These are phyloP conservation scores for Ormyrus thymus DNA, from an alignment of 2,888 invertebrate genomes.

Conservation along the genomic window DNA sequence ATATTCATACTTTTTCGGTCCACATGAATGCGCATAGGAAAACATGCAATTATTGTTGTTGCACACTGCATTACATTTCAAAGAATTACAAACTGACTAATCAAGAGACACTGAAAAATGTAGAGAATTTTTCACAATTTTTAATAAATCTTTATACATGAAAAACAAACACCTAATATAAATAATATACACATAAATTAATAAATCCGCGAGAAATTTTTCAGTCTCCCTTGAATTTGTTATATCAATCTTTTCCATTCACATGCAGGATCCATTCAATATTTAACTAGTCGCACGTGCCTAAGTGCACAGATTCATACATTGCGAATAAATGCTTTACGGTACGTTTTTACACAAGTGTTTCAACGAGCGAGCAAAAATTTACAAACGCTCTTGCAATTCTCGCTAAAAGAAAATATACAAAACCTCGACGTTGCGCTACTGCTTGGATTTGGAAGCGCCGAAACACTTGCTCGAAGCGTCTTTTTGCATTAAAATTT, in stretches of 20 bases:
- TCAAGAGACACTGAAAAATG: constrained; percentile 25
- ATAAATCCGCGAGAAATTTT: neutral
- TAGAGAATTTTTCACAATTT: too few relatives aligned
- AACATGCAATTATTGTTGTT: constrained; percentile 17
- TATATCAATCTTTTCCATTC: constrained; percentile 33
- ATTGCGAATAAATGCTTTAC: constrained; percentile 31
- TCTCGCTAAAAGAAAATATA: neutral
- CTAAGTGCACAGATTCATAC: constrained; percentile 15
- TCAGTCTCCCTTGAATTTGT: constrained; percentile 31
- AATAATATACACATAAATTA: constrained; percentile 35
- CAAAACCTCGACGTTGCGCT: neutral
- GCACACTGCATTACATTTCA: constrained; percentile 9
- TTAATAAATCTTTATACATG: too few relatives aligned
- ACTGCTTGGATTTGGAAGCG: neutral
- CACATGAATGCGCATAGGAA: constrained; percentile 37
- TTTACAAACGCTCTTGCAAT: neutral
- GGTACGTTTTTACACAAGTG: constrained; percentile 24
- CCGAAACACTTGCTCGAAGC: constrained; percentile 11
- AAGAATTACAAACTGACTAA: constrained; percentile 32
- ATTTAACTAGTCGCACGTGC: constrained; percentile 32
- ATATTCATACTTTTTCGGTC: constrained; percentile 30
- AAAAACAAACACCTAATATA: neutral
- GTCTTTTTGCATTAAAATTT: constrained; percentile 13
- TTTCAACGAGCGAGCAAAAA: constrained; percentile 13
- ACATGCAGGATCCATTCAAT: constrained; percentile 25